Evolutionary conservation across 1,140 invertebrate genomes (phyloP).

Genomic region (Dufourea novaeangliae): DNA sequence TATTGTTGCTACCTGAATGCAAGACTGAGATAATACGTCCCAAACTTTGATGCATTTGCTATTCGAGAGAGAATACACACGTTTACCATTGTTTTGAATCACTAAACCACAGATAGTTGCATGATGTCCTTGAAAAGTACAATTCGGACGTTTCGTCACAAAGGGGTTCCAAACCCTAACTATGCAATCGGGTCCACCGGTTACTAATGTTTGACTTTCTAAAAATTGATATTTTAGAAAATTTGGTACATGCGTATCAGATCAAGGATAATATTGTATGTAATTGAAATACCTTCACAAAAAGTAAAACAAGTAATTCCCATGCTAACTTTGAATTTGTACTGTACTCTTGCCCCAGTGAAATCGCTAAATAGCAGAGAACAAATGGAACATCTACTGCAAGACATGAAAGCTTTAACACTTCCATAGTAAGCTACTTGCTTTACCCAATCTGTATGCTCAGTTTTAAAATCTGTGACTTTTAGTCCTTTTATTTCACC

Average conservation of each 20-base stretch:
- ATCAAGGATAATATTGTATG: too few relatives aligned
- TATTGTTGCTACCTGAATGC: constrained; percentile 81
- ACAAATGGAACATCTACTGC: constrained; percentile 66
- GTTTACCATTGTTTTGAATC: constrained; percentile 81
- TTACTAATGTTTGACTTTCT: constrained; percentile 84
- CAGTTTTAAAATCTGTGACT: constrained; percentile 81
- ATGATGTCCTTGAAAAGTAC: constrained; percentile 86
- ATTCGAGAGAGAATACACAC: constrained; percentile 84
- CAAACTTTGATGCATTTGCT: constrained; percentile 88
- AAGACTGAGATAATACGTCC: constrained; percentile 84
- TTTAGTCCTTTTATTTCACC: constrained; percentile 74
- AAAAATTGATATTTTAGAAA: constrained; percentile 23
- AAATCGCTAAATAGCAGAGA: constrained; percentile 71
- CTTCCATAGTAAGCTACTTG: constrained; percentile 85
- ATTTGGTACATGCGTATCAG: not conserved
- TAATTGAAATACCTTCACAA: constrained; percentile 76
- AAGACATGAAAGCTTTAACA: constrained; percentile 76
- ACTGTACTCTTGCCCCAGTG: constrained; percentile 62
- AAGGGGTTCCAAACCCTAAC: constrained; percentile 90
- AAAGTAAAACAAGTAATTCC: constrained; percentile 76
- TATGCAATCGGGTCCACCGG: constrained; percentile 88
- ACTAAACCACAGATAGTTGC: constrained; percentile 85
- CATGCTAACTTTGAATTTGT: constrained; percentile 67
- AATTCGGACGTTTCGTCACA: constrained; percentile 84
- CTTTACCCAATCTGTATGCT: constrained; percentile 85